Base-by-base conservation (phyloP, 2,888 invertebrate species). In the Agelastica alni region DNA sequence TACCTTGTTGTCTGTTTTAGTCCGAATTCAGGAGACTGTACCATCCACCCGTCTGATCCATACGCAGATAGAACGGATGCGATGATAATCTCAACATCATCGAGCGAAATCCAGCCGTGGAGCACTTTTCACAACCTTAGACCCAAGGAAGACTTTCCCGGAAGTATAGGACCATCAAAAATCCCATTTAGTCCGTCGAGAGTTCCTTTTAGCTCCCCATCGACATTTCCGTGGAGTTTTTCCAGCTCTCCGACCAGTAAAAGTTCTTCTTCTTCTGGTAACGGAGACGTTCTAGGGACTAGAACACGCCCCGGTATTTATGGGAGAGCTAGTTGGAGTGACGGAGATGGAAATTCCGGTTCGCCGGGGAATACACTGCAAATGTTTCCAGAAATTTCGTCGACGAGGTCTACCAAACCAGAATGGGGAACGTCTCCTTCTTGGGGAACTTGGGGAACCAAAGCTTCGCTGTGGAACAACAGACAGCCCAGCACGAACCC, bases 1-100 rank as follows among this genome's bases (percentile, higher is more conserved):
- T n/a, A n/a, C n/a, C n/a, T n/a, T n/a, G n/a, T n/a, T n/a, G n/a
- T n/a, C n/a, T n/a, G n/a, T 71, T 71, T 17, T 66, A 83, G 83
- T 56, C 81, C 81, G 1, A 81, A 79, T 62, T 76, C 78, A 46
- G 79, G 77, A 4, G 81, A 80, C 62, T 82, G 82, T 59, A 69
- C 75, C 45, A 46, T 63, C n/a, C 48, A 66, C 6, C 55, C 65
- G 1, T 59, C 65, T 32, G 71, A 73, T 32, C 60, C 65, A 0
- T 68, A 66, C 30, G 52, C 64, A n/a, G 62, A 60, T 12, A 45
- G 62, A 39, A 63, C 67, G 7, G 73, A 75, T 37, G 63, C 70
- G 2, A 54, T 68, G 9, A 60, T 65, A 30, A 66, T 72, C 14
- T 70, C 75, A 4, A 66, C 70, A 5, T 65, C 73, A 3, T 69